phyloP scores from a whole-genome alignment of 2,888 invertebrate species.

The Dolichopus griseipennis region DNA sequence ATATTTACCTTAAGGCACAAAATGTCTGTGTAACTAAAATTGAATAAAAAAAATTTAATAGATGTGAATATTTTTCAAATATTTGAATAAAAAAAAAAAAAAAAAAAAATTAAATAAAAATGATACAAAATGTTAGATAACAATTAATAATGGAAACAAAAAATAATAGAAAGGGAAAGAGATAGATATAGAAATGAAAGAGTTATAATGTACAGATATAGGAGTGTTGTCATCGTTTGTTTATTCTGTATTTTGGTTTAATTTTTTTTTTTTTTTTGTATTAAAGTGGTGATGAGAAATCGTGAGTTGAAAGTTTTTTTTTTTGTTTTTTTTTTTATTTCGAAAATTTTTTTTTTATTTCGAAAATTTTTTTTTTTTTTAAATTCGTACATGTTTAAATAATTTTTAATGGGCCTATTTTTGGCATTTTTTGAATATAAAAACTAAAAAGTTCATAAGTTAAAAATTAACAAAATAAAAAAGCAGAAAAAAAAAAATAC shows the following conservation, averaged over 20 bases:
- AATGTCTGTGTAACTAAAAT: neutral
- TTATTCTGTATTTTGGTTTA: neutral
- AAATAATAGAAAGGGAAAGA: neutral
- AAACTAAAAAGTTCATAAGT: neutral
- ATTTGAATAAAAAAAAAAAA: no score
- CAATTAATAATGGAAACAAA: neutral
- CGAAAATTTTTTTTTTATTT: neutral
- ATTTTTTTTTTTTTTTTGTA: neutral
- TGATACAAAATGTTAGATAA: neutral
- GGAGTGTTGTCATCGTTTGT: neutral
- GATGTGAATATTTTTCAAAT: no score
- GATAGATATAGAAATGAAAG: neutral
- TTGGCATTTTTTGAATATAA: neutral
- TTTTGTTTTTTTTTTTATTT: neutral
- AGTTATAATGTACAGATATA: neutral
- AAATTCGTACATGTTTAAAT: neutral
- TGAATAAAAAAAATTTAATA: no score
- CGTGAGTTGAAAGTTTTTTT: constrained; percentile 1
- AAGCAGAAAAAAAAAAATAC: no score
- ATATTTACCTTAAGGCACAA: neutral
- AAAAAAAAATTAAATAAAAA: neutral
- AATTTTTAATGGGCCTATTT: neutral
- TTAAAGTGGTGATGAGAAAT: neutral
- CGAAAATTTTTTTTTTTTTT: neutral
- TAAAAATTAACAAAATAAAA: neutral